A percentile compares a stretch with the other conserved stretches of the same genome.
phyloP scores from a whole-genome alignment of 1,140 invertebrate genomes.

The Mamestra configurata region DNA sequence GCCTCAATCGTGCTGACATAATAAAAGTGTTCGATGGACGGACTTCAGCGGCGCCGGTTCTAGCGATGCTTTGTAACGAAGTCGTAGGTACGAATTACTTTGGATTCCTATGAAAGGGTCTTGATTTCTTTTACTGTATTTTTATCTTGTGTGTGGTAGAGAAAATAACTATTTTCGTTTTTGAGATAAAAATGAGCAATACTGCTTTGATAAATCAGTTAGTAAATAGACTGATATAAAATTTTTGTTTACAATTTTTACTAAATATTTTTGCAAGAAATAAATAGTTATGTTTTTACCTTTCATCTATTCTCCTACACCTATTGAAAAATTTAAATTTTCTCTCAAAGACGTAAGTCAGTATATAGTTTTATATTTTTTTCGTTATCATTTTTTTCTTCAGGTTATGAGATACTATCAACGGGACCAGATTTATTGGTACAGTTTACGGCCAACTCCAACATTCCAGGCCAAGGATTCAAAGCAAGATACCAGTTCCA shows the following conservation, averaged over 20 bases:
- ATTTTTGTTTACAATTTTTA: too few relatives aligned
- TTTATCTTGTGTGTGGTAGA: background rate
- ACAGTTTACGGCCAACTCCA: constrained; percentile 94
- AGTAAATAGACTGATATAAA: too few relatives aligned
- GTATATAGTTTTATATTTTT: too few relatives aligned
- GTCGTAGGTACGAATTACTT: constrained; percentile 82
- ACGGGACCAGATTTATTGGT: constrained; percentile 93
- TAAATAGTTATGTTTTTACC: too few relatives aligned
- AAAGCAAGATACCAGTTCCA: constrained; percentile 94
- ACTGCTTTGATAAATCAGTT: too few relatives aligned
- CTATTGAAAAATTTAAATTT: too few relatives aligned
- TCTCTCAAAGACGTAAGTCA: too few relatives aligned
- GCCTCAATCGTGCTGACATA: constrained; percentile 94
- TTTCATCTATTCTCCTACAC: too few relatives aligned
- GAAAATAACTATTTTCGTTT: background rate
- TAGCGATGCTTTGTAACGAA: constrained; percentile 94
- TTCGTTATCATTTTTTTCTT: background rate
- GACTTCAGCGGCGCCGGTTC: constrained; percentile 90
- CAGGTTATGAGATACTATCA: constrained; percentile 93
- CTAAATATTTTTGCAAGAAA: too few relatives aligned
- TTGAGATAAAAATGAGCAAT: too few relatives aligned
- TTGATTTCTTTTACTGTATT: constrained; percentile 1
- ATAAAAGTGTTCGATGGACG: constrained; percentile 94
- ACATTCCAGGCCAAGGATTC: constrained; percentile 95
- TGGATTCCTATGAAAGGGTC: constrained; percentile 8